Percentiles rank a stretch among this genome's conserved stretches.
Conservation (phyloP, 2,113 vertebrate genomes). For the Oplegnathus fasciatus region DNA sequence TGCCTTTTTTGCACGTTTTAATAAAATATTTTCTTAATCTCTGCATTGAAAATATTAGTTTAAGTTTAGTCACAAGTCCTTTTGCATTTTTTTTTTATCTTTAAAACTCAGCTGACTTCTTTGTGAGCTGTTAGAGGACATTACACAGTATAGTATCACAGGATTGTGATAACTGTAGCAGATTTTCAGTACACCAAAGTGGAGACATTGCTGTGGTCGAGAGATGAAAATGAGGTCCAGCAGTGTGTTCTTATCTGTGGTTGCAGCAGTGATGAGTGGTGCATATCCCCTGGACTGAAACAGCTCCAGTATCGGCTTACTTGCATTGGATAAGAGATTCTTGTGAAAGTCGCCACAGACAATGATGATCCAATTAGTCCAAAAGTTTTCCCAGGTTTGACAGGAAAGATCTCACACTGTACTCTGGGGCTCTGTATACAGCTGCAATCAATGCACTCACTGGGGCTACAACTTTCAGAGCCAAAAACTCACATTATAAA, state of each 20-base stretch:
- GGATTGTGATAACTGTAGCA: too few relatives aligned
- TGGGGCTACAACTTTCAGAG: slow-evolving; percentile 8
- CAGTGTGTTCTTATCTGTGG: background rate
- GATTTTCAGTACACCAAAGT: too few relatives aligned
- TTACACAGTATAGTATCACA: too few relatives aligned
- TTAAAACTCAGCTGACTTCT: background rate
- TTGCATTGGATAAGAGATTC: slow-evolving; percentile 3
- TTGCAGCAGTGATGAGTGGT: too few relatives aligned
- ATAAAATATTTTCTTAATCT: background rate
- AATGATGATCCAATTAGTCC: slow-evolving; percentile 15
- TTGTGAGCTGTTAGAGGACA: background rate
- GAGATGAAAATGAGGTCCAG: slow-evolving; percentile 26
- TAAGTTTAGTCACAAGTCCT: background rate
- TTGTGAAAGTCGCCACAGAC: slow-evolving; percentile 15
- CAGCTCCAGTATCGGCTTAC: slow-evolving; percentile 10
- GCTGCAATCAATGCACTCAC: slow-evolving; percentile 16
- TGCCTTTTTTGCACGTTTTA: too few relatives aligned
- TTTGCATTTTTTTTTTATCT: background rate
- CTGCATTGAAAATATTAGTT: background rate
- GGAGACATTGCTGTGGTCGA: background rate
- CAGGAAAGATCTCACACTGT: slow-evolving; percentile 19
- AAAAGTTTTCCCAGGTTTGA: slow-evolving; percentile 14
- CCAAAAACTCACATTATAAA: slow-evolving; percentile 40
- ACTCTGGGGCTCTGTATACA: slow-evolving; percentile 34
- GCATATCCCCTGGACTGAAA: too few relatives aligned